Percentiles rank a stretch among this genome's conserved stretches.
phyloP scores from a whole-genome alignment of 2,113 vertebrate genomes.

The Neotoma lepida region DNA sequence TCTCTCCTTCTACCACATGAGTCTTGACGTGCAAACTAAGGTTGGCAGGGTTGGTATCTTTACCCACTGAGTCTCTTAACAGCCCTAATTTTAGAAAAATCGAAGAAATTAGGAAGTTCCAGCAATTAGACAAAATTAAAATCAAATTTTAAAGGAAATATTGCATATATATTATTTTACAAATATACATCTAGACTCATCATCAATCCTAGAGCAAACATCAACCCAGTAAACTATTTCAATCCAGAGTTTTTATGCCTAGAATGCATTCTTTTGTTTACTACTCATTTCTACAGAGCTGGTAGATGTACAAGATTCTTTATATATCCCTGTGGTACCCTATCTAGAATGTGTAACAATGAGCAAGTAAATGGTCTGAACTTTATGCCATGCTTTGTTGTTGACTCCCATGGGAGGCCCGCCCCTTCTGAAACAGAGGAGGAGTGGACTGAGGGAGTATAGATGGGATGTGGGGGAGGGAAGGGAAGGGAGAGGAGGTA shows the following conservation, averaged over 20 bases:
- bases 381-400: background rate
- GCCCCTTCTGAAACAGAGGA: too few relatives aligned
- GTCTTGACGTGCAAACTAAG: background rate
- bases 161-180: background rate
- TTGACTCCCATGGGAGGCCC: too few relatives aligned
- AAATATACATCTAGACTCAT: background rate
- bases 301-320: background rate
- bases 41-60: background rate
- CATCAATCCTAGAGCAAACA: background rate
- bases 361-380: background rate
- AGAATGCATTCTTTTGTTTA: background rate
- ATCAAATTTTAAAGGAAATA: background rate
- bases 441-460: too few relatives aligned
- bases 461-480: too few relatives aligned
- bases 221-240: background rate
- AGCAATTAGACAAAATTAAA: background rate
- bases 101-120: background rate
- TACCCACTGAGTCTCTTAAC: background rate
- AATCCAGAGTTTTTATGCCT: too few relatives aligned
- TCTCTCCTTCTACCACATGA: background rate
- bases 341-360: background rate
- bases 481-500: too few relatives aligned
- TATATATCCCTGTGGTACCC: background rate
- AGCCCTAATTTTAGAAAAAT: background rate
- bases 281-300: background rate